A percentile compares a stretch with the other conserved stretches of the same genome.
These are phyloP conservation scores for Zoroaster sp. DNA, from an alignment of 53 echinoderm and acorn worm genomes.

Conservation along the genomic window DNA sequence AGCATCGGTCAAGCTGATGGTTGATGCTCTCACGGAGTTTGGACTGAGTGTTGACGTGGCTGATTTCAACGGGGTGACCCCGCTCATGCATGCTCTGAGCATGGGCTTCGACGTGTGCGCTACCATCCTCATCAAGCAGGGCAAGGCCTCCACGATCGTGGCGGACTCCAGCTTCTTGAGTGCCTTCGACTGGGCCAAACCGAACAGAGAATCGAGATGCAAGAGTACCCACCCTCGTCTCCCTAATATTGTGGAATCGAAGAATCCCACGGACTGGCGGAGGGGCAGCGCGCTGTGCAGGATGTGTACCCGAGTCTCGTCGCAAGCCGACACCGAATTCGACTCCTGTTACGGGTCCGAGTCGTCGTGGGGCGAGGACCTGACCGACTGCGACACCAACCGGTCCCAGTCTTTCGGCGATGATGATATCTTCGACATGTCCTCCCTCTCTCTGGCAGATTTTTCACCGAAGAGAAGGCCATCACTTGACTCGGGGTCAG, in stretches of 20 bases:
- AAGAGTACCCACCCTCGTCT: neutral
- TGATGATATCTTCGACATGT: constrained; percentile 43
- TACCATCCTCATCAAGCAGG: constrained; percentile 83
- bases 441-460: constrained; percentile 48
- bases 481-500: constrained; percentile 4
- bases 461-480: constrained; percentile 34
- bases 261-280: neutral
- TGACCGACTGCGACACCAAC: neutral
- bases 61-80: constrained; percentile 82
- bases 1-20: constrained; percentile 70
- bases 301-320: constrained; percentile 43
- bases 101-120: constrained; percentile 82
- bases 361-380: constrained; percentile 27
- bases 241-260: constrained; percentile 8
- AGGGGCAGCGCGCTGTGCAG: constrained; percentile 44
- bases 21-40: constrained; percentile 65
- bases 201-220: neutral
- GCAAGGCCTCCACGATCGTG: constrained; percentile 76
- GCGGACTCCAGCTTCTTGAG: constrained; percentile 68
- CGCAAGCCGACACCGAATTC: constrained; percentile 18
- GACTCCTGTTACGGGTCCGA: constrained; percentile 52
- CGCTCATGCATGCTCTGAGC: constrained; percentile 87
- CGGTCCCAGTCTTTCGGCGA: constrained; percentile 47
- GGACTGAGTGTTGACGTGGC: constrained; percentile 76
- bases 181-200: constrained; percentile 79